Evolutionary conservation across 2,888 invertebrate genomes (phyloP).

Genomic region (Cephus spinipes): DNA sequence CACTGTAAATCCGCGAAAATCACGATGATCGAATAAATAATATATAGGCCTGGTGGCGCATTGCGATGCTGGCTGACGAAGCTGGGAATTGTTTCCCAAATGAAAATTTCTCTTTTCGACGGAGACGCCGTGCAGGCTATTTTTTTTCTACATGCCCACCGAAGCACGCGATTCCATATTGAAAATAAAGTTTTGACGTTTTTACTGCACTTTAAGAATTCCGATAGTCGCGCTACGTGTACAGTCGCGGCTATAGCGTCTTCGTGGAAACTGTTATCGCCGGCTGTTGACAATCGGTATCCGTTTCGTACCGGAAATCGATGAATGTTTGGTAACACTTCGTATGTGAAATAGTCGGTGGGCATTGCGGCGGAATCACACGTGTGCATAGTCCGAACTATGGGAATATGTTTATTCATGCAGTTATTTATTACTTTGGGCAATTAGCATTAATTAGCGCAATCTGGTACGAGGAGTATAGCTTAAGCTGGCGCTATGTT

Average conservation of each 20-base stretch:
- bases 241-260: background rate
- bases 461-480: slow-evolving; percentile 50
- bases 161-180: too few relatives aligned
- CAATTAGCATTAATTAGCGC: slow-evolving; percentile 64
- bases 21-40: slow-evolving; percentile 7
- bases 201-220: background rate
- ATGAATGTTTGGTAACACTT: background rate
- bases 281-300: background rate
- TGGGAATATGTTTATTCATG: slow-evolving; percentile 56
- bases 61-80: slow-evolving; percentile 17
- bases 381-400: background rate
- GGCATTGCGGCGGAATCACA: background rate
- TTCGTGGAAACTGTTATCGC: background rate
- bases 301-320: background rate
- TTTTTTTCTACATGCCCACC: too few relatives aligned
- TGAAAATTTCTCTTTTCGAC: slow-evolving; percentile 29
- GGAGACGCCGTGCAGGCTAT: background rate
- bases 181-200: background rate
- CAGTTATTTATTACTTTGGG: slow-evolving; percentile 61
- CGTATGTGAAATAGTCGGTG: background rate
- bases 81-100: slow-evolving; percentile 26
- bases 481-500: slow-evolving; percentile 38
- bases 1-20: background rate
- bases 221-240: background rate
- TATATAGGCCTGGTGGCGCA: slow-evolving; percentile 9